phyloP scores from a whole-genome alignment of 2,888 invertebrate genomes.

The Apamea anceps region DNA sequence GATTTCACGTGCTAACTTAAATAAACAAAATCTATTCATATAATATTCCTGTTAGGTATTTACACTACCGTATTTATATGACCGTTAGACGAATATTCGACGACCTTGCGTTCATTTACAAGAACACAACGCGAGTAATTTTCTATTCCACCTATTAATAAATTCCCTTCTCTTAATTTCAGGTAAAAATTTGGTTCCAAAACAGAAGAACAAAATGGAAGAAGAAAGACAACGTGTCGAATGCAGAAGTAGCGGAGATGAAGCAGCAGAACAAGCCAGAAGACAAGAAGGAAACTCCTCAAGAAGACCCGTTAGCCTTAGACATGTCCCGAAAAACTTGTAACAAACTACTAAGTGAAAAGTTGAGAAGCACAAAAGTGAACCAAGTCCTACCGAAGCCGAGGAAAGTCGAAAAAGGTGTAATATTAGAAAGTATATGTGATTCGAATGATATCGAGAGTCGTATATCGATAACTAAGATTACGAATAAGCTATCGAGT shows the following conservation, averaged over 20 bases:
- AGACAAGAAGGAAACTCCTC: conserved; percentile 77
- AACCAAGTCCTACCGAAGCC: conserved; percentile 78
- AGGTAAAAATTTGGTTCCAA: conserved; percentile 98
- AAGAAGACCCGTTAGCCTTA: conserved; percentile 83
- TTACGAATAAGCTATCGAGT: conserved; percentile 86
- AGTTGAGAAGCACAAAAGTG: conserved; percentile 80
- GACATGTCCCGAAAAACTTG: conserved; percentile 87
- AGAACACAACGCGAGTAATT: no score
- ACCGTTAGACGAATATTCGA: background rate
- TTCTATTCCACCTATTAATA: conserved; percentile 17
- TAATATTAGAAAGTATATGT: conserved; percentile 82
- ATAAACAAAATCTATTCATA: background rate
- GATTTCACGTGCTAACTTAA: background rate
- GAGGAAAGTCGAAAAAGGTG: conserved; percentile 83
- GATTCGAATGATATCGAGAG: conserved; percentile 87
- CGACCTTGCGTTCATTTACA: background rate
- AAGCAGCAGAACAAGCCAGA: conserved; percentile 90
- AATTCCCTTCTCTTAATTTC: conserved; percentile 80
- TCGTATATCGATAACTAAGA: conserved; percentile 89
- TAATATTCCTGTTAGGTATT: background rate
- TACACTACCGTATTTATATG: background rate
- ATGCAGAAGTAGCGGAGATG: conserved; percentile 96
- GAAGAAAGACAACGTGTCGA: conserved; percentile 97
- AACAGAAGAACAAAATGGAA: conserved; percentile 94
- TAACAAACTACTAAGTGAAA: conserved; percentile 84